These are phyloP conservation scores for Trichopria drosophilae DNA, from an alignment of 2,888 invertebrate genomes.

Conservation along the genomic window DNA sequence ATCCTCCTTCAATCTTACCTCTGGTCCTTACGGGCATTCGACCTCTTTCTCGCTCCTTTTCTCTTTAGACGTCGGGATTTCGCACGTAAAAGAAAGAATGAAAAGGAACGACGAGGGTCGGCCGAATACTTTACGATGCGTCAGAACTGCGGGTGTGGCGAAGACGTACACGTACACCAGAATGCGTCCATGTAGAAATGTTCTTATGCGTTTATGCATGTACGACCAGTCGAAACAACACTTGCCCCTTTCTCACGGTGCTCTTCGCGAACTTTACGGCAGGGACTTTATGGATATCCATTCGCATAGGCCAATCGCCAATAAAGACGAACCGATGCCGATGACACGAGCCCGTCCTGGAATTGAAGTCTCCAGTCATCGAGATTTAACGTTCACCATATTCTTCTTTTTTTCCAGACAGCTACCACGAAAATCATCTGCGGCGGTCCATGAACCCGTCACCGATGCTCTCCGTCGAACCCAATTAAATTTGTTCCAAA, in stretches of 20 bases:
- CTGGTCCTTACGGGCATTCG: not conserved
- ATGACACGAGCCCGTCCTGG: too few species aligned
- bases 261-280: slow-evolving; percentile 36
- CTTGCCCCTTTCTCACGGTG: slow-evolving; percentile 43
- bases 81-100: slow-evolving; percentile 11
- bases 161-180: too few species aligned
- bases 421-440: not conserved
- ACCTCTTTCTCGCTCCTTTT: slow-evolving; percentile 11
- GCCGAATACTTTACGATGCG: slow-evolving; percentile 35
- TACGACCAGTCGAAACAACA: slow-evolving; percentile 27
- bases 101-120: slow-evolving; percentile 31
- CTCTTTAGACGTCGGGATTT: not conserved
- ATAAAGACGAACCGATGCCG: slow-evolving; percentile 28
- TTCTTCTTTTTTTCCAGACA: not conserved
- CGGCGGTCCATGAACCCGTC: not conserved
- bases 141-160: slow-evolving; percentile 32
- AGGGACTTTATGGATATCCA: slow-evolving; percentile 32
- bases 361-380: too few species aligned
- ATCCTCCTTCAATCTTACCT: too few species aligned
- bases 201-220: slow-evolving; percentile 25
- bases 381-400: not conserved
- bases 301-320: slow-evolving; percentile 25
- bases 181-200: not conserved
- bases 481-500: too few species aligned
- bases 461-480: not conserved